These are phyloP conservation scores for Palaemon carinicauda DNA, from an alignment of 1,140 invertebrate species.

Conservation along the genomic window DNA sequence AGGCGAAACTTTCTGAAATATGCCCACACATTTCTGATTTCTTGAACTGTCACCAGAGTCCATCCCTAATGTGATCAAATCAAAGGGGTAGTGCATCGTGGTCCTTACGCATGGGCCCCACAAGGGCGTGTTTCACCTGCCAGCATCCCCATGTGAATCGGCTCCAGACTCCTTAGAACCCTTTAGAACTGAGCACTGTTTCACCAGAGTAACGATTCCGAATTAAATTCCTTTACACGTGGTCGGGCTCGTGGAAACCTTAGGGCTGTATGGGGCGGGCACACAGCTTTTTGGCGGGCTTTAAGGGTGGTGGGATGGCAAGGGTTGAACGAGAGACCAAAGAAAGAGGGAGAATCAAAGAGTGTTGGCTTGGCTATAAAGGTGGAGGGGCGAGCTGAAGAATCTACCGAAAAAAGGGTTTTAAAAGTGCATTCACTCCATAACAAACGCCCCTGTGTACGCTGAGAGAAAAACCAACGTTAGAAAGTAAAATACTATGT, in stretches of 20 bases:
- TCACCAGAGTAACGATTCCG: conserved; percentile 42
- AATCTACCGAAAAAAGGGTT: too few species aligned
- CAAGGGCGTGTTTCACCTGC: neutral
- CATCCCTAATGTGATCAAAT: conserved; percentile 41
- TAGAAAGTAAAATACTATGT: neutral
- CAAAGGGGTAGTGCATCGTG: conserved; percentile 16
- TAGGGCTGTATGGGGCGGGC: neutral
- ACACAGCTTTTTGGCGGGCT: neutral
- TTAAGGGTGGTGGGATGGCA: neutral
- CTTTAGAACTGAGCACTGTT: conserved; percentile 40
- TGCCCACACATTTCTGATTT: neutral
- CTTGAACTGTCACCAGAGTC: conserved; percentile 26
- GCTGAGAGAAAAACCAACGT: neutral
- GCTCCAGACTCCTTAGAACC: conserved; percentile 18
- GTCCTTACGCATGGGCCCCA: neutral
- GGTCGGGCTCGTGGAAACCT: conserved; percentile 9
- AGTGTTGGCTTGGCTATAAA: neutral
- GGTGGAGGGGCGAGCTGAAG: too few species aligned
- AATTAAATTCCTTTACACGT: conserved; percentile 48
- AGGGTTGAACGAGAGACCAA: too few species aligned
- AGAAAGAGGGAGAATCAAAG: neutral
- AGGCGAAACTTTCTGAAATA: neutral
- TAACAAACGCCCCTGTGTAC: too few species aligned
- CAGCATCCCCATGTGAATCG: neutral
- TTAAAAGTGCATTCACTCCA: too few species aligned